Evolutionary conservation across 2,797 vertebrate genomes (phyloP).

Genomic region (Notamacropus eugenii): DNA sequence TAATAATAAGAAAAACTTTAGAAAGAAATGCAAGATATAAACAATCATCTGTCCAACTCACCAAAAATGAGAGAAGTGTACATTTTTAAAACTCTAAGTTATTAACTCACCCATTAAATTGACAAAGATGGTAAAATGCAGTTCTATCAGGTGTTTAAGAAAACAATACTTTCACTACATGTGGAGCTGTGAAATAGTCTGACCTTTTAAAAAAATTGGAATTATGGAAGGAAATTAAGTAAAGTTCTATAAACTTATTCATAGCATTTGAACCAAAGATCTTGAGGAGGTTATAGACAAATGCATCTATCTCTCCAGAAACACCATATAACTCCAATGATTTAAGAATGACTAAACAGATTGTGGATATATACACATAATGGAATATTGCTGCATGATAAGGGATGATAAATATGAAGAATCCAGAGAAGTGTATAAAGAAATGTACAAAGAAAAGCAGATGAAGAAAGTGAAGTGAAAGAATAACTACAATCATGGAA

Average conservation of each 20-base stretch:
- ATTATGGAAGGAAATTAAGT: background rate
- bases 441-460: background rate
- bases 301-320: background rate
- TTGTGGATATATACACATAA: background rate
- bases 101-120: background rate
- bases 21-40: background rate
- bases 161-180: background rate
- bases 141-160: background rate
- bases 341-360: background rate
- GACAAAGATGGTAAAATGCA: background rate
- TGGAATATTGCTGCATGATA: background rate
- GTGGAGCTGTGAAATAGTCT: background rate
- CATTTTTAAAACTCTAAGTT: background rate
- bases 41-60: background rate
- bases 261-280: background rate
- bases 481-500: background rate
- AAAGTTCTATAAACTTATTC: background rate
- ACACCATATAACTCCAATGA: background rate
- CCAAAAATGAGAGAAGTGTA: background rate
- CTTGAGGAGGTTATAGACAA: background rate
- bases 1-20: background rate
- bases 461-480: background rate
- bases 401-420: background rate
- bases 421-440: background rate
- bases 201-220: background rate